Evolutionary conservation across 30 jellyfish, hydroid and myxozoan species (phyloP).

Genomic region (Rhopilema esculentum): DNA sequence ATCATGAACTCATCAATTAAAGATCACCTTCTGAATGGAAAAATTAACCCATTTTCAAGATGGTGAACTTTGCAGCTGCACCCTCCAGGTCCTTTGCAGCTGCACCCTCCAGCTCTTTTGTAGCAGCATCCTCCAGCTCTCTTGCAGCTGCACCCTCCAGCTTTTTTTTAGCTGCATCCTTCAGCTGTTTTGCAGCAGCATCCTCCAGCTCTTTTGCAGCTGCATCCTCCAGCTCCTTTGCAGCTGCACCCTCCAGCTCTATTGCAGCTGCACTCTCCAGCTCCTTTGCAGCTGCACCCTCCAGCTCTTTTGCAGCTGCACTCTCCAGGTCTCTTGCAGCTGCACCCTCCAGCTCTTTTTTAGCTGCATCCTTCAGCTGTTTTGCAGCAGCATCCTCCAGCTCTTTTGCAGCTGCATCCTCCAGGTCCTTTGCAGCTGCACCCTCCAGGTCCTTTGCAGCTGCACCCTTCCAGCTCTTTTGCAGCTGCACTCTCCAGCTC

Average conservation of each 20-base stretch:
- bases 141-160: neutral
- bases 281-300: neutral
- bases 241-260: neutral
- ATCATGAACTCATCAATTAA: too few relatives aligned
- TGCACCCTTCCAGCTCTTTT: neutral
- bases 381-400: neutral
- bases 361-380: neutral
- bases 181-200: neutral
- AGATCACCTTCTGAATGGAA: too few relatives aligned
- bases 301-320: neutral
- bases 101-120: neutral
- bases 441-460: neutral
- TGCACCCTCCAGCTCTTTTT: neutral
- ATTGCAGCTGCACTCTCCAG: neutral
- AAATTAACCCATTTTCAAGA: too few relatives aligned
- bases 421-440: neutral
- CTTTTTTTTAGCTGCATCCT: neutral
- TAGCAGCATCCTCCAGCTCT: neutral
- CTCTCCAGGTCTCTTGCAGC: neutral
- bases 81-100: neutral
- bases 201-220: neutral
- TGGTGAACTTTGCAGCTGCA: neutral
- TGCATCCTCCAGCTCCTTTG: neutral
- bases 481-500: neutral
- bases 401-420: neutral